phyloP scores from a whole-genome alignment of 1,140 invertebrate species.

The Probaryconus sp. region DNA sequence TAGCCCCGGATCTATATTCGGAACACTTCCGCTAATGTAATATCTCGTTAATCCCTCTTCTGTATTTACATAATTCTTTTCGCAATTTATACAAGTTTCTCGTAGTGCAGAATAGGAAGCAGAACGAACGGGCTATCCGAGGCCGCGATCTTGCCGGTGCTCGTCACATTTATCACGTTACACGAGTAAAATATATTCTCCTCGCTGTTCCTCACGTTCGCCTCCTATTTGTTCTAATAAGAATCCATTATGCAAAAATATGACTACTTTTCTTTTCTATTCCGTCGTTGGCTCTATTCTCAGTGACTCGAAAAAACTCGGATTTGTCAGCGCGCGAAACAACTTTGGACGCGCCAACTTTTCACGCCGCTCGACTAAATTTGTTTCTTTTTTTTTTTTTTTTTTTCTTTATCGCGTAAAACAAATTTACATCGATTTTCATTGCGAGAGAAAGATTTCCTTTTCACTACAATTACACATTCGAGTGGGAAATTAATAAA shows the following conservation, averaged over 20 bases:
- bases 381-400: no score
- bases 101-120: slow-evolving; percentile 41
- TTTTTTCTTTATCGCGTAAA: no score
- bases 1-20: slow-evolving; percentile 31
- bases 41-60: slow-evolving; percentile 43
- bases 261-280: slow-evolving; percentile 52
- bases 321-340: no score
- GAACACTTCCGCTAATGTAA: slow-evolving; percentile 25
- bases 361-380: no score
- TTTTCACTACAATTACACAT: no score
- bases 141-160: slow-evolving; percentile 65
- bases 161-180: slow-evolving; percentile 66
- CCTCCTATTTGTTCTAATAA: slow-evolving; percentile 42
- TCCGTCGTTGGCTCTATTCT: background rate
- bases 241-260: slow-evolving; percentile 72
- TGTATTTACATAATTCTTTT: slow-evolving; percentile 64
- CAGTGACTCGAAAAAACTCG: background rate
- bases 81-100: slow-evolving; percentile 60
- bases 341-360: no score
- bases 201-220: slow-evolving; percentile 33
- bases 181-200: slow-evolving; percentile 64
- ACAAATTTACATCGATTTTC: no score
- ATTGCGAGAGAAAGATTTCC: no score
- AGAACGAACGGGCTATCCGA: slow-evolving; percentile 57
- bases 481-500: no score